phyloP scores from a whole-genome alignment of 2,113 vertebrate genomes.

The Mesoclemmys tuberculata region DNA sequence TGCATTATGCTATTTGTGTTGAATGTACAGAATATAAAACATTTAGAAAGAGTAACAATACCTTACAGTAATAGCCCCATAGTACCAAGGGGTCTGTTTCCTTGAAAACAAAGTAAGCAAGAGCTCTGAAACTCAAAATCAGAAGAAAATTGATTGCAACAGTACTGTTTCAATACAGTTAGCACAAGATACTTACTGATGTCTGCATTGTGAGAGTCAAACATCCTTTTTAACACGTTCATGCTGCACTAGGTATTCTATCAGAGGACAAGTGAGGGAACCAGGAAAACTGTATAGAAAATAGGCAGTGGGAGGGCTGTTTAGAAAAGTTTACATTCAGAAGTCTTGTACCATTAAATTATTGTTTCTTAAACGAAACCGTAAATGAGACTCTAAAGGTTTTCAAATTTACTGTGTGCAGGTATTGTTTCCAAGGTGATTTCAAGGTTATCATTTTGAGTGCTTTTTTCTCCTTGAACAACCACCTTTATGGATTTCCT shows the following conservation, averaged over 20 bases:
- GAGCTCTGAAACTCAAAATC: neutral
- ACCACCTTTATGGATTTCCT: conserved; percentile 58
- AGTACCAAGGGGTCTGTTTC: neutral
- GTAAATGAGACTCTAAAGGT: neutral
- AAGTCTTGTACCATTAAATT: neutral
- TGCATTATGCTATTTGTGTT: neutral
- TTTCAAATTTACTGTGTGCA: conserved; percentile 49
- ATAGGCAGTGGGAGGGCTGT: neutral
- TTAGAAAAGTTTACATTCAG: neutral
- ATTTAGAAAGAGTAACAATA: neutral
- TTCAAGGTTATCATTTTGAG: conserved; percentile 65
- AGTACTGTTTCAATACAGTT: neutral
- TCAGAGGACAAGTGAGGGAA: neutral
- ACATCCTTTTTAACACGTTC: neutral
- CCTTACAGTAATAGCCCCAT: neutral
- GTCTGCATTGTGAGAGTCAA: neutral
- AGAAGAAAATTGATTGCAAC: neutral
- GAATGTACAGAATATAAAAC: neutral
- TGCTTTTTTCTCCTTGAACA: conserved; percentile 48
- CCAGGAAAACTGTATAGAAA: neutral
- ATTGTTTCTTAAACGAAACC: neutral
- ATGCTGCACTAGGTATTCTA: fast-evolving
- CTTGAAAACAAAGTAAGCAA: neutral
- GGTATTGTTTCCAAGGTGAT: conserved; percentile 73
- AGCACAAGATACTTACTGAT: neutral